A percentile compares a stretch with the other conserved stretches of the same genome.
These are phyloP conservation scores for Brachypterus glaber DNA, from an alignment of 2,888 invertebrate species.

Conservation along the genomic window DNA sequence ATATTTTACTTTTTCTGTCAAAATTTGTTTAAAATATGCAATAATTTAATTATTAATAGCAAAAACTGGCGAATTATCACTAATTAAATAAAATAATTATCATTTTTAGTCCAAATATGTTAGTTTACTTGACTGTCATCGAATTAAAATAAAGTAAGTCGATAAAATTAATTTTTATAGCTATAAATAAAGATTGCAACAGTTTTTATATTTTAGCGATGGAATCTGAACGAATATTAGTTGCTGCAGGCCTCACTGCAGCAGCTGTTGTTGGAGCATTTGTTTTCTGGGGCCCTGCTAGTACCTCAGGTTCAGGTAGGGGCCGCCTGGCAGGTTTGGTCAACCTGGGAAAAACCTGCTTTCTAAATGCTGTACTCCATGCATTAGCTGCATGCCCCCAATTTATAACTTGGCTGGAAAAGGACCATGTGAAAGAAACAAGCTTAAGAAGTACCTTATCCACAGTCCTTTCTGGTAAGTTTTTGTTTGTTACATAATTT, in stretches of 20 bases:
- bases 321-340: conserved; percentile 78
- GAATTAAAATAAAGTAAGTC: no score
- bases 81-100: no score
- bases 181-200: no score
- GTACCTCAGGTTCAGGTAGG: conserved; percentile 45
- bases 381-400: conserved; percentile 80
- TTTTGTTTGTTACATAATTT: not conserved
- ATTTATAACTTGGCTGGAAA: conserved; percentile 74
- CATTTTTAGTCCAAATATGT: no score
- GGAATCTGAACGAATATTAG: conserved; percentile 66
- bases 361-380: conserved; percentile 84
- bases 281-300: conserved; percentile 70
- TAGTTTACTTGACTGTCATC: no score
- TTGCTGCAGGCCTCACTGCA: conserved; percentile 70
- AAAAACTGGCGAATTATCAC: no score
- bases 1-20: no score
- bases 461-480: conserved; percentile 62
- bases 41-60: no score
- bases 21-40: no score
- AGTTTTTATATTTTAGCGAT: no score
- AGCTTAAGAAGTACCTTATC: conserved; percentile 66
- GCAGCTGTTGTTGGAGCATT: conserved; percentile 76
- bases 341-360: conserved; percentile 88
- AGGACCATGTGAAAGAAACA: conserved; percentile 53
- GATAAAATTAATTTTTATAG: no score